Conservation (phyloP, 2,888 invertebrate species). For the Drosophila subsilvestris region DNA sequence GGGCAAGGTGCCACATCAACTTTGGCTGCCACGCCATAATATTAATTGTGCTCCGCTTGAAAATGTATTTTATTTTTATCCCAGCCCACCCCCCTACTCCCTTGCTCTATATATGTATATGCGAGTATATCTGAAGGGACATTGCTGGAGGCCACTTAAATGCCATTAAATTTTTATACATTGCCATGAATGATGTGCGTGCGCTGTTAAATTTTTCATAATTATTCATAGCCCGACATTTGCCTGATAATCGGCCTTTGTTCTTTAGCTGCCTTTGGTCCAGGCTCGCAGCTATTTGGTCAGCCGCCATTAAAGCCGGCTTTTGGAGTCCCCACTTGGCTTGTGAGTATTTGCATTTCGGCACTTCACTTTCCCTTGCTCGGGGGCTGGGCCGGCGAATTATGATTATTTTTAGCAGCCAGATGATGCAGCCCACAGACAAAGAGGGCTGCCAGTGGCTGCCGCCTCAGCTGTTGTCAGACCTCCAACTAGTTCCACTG, state of each 20-base stretch:
- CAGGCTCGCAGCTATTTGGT: constrained; percentile 61
- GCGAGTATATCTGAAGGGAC: constrained; percentile 30
- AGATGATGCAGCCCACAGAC: constrained; percentile 50
- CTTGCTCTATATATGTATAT: not conserved
- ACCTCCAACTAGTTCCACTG: constrained; percentile 25
- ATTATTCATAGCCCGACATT: constrained; percentile 71
- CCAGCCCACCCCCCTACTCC: not conserved
- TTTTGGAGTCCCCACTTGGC: not conserved
- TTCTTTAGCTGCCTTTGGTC: not conserved
- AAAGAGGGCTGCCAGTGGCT: constrained; percentile 1
- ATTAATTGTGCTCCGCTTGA: constrained; percentile 79
- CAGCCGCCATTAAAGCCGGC: constrained; percentile 51
- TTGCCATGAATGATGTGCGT: constrained; percentile 57
- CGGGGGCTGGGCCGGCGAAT: constrained; percentile 29
- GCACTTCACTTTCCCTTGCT: constrained; percentile 45
- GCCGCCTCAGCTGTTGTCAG: constrained; percentile 22
- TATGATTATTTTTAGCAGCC: constrained; percentile 59
- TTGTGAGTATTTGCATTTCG: constrained; percentile 57
- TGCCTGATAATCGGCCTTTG: constrained; percentile 59
- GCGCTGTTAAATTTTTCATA: constrained; percentile 67
- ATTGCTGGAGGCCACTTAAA: constrained; percentile 75
- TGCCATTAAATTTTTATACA: constrained; percentile 78
- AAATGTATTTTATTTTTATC: constrained; percentile 31
- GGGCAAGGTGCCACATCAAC: constrained; percentile 66
- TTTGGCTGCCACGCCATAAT: constrained; percentile 82